Percentiles rank a stretch among this genome's conserved stretches.
phyloP scores from a whole-genome alignment of 92 coral and sea anemone genomes.

The Paragorgia papillata region DNA sequence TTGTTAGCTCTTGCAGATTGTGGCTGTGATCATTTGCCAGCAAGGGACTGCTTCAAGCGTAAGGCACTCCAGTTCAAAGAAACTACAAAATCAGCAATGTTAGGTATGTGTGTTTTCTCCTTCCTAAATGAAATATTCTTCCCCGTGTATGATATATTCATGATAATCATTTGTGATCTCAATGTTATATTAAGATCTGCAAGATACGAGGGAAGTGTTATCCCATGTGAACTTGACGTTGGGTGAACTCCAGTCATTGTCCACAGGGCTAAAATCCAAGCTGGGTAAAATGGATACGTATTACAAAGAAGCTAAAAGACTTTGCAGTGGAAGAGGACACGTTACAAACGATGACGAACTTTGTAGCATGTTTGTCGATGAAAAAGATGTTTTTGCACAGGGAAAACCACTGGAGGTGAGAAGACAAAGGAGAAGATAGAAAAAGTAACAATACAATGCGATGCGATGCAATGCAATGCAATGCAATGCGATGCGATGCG shows the following conservation, averaged over 20 bases:
- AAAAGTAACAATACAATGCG: too few species aligned
- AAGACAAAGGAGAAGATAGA: not conserved
- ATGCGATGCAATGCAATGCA: too few species aligned
- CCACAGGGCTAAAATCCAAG: conserved; percentile 8
- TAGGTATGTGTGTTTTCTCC: not conserved
- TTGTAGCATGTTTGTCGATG: conserved; percentile 16
- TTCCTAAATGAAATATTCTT: too few species aligned
- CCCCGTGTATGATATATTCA: too few species aligned
- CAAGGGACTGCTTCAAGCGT: not conserved
- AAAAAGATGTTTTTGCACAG: conserved; percentile 8
- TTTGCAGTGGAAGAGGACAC: not conserved
- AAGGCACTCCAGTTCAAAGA: not conserved
- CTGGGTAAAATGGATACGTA: conserved; percentile 22
- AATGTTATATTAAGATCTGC: not conserved
- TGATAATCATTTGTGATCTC: not conserved
- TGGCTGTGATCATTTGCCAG: not conserved
- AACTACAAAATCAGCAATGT: not conserved
- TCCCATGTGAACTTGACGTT: not conserved
- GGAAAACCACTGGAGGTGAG: not conserved
- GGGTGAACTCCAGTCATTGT: conserved; percentile 12
- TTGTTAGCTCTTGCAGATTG: conserved; percentile 24
- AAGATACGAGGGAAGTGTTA: conserved; percentile 20
- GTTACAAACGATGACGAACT: not conserved
- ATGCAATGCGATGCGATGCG: too few species aligned
- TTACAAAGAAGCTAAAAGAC: conserved; percentile 23